Evolutionary conservation across 2,888 invertebrate genomes (phyloP), one percentile per base, ranked within the genome.

Genomic region (Aelia acuminata): DNA sequence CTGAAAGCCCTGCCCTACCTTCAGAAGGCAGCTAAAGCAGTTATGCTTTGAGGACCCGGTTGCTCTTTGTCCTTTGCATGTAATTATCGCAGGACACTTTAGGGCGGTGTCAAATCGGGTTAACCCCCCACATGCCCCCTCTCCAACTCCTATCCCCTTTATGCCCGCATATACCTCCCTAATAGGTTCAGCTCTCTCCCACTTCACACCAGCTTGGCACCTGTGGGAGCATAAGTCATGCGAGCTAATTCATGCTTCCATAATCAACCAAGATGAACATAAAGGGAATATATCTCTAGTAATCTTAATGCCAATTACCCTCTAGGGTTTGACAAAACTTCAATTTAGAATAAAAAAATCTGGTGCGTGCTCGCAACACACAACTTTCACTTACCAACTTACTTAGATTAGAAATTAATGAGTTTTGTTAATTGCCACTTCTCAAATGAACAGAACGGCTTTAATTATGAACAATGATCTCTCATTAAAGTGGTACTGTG

Each of bases 1-100:
- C 15, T 26, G 26, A 57, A 70, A 70, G 63, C 35, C 13, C 35
- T 20, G 31, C 31, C 31, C 31, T 18, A 4, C 63, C n/a, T n/a
- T n/a, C 18, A 35, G 18, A 35, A 15, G 31, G 3, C 26, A 26
- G 31, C 18, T 80, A 80, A 80, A 43, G 80, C 43, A 80, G 80
- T 80, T 80, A 80, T 80, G 80, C 80, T 80, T 80, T 80, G 80
- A 80, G 43, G n/a, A n/a, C 3, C 80, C 80, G n/a, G n/a, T n/a
- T 43, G n/a, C 80, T 47, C 80, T 43, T 43, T 80, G 80, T 80
- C 80, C 80, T 47, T 35, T 80, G 43, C 80, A 80, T 80, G 43
- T 80, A 80, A 80, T 80, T 80, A 80, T 47, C 80, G 43, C 80
- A 47, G 80, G 80, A 47, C 80, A 70, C 63, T 70, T 70, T 35